These are phyloP conservation scores for Apamea sordens DNA, from an alignment of 2,888 invertebrate species.

Conservation along the genomic window DNA sequence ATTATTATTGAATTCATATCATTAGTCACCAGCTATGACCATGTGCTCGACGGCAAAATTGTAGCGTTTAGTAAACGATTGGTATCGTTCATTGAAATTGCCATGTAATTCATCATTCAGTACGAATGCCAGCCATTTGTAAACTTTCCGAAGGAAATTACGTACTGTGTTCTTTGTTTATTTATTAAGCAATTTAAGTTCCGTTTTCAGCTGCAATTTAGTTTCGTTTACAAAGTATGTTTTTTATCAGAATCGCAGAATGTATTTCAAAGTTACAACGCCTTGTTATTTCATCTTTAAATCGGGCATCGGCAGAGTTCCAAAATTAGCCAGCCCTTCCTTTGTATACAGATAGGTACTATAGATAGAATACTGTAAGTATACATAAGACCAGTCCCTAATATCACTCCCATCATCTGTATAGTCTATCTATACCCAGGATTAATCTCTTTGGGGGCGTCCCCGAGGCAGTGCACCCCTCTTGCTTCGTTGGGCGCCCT, in stretches of 20 bases:
- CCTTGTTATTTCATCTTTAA: constrained; percentile 39
- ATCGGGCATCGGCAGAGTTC: constrained; percentile 43
- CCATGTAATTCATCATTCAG: constrained; percentile 45
- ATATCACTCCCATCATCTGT: constrained; percentile 35
- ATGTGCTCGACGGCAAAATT: constrained; percentile 41
- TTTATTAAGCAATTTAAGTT: constrained; percentile 41
- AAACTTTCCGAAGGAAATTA: constrained; percentile 39
- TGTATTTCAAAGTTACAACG: constrained; percentile 13
- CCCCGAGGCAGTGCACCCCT: constrained; percentile 47
- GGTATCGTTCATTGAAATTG: constrained; percentile 43
- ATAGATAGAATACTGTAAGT: constrained; percentile 22
- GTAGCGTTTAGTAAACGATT: constrained; percentile 45
- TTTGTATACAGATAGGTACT: constrained; percentile 26
- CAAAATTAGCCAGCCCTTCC: constrained; percentile 45
- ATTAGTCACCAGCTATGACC: constrained; percentile 42
- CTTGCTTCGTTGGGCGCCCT: constrained; percentile 48
- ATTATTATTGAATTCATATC: constrained; percentile 45
- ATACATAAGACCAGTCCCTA: constrained; percentile 24
- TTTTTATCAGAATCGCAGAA: constrained; percentile 10
- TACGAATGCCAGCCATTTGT: constrained; percentile 46
- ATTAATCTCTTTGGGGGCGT: constrained; percentile 62
- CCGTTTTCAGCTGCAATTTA: constrained; percentile 6
- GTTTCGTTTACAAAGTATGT: constrained; percentile 1
- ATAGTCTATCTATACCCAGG: constrained; percentile 22
- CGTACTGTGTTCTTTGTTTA: constrained; percentile 24